Evolutionary conservation across 2,888 invertebrate genomes (phyloP).

Genomic region (Dynastes hyllus): DNA sequence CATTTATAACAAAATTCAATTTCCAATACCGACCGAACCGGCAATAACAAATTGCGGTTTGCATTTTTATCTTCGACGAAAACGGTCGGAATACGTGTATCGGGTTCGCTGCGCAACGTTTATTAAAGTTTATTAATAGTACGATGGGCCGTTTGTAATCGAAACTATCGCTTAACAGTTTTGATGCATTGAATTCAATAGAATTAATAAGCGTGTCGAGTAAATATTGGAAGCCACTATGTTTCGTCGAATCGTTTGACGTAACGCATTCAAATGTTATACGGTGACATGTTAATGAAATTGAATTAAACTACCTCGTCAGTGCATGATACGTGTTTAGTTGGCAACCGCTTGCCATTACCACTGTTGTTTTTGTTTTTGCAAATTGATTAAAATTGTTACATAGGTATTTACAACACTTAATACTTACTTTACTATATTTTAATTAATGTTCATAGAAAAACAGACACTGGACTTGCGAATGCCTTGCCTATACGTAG

Average conservation of each 20-base stretch:
- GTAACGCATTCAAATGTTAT: background rate
- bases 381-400: too few relatives aligned
- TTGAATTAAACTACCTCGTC: background rate
- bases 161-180: constrained; percentile 16
- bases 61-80: constrained; percentile 18
- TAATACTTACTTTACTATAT: too few relatives aligned
- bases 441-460: too few relatives aligned
- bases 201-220: background rate
- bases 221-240: background rate
- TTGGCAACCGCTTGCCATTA: too few relatives aligned
- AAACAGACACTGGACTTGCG: too few relatives aligned
- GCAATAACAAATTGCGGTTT: constrained; percentile 24
- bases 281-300: background rate
- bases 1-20: constrained; percentile 46
- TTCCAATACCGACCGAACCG: constrained; percentile 10
- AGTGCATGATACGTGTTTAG: background rate
- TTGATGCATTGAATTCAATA: background rate
- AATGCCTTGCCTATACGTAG: too few relatives aligned
- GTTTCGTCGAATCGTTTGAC: background rate
- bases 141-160: constrained; percentile 1
- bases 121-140: constrained; percentile 16
- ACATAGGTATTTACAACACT: too few relatives aligned
- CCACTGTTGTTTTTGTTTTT: too few relatives aligned
- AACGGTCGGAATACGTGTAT: background rate
- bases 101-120: background rate